Evolutionary conservation across 2,797 vertebrate genomes (phyloP), one percentile per base, ranked within the genome.

Genomic region (Phrynocephalus guinanensis): DNA sequence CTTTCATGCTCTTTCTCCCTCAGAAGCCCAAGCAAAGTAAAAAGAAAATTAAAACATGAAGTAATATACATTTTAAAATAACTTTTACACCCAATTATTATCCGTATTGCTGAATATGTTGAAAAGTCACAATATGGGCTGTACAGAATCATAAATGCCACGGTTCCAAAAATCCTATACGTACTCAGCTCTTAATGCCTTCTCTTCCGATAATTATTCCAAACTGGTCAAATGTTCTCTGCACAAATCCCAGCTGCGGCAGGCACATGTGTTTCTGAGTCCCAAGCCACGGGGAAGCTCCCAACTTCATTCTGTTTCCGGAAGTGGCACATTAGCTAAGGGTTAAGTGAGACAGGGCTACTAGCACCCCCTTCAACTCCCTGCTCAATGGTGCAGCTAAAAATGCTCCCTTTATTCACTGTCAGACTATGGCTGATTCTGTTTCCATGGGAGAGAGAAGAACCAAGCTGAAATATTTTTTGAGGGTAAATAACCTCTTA

Each of bases 361-460:
- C 44, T 90, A 85, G 90, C 90, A 86, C 82, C 87, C 90, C 86
- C 84, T 76, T 89, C 88, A 33, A 10, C 28, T 86, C 91, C 88
- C 28, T 15, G 5, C 30, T 15, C 33, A 73, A 48, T 11, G 3
- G n/a, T 79, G 72, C 72, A 50, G 76, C 67, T 50, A 63, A 80
- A 76, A 72, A n/a, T n/a, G 9, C n/a, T 80, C 30, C 73, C 30
- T 44, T 81, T 81, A n/a, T 24, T 66, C 67, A 33, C 28, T 33
- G 38, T 71, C 73, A 87, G 86, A 28, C 16, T 10, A 81, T 18
- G 68, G 28, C 38, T 82, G 60, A 33, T 72, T 30, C n/a, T 30
- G 67, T 16, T 66, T 82, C 28, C 56, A 50, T 44, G 30, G 66
- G n/a, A 18, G 67, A 22, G 10, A 84, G 60, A n/a, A 76, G 50